A percentile compares a stretch with the other conserved stretches of the same genome.
Conservation (phyloP, 2,113 vertebrate genomes). For the Cranoglanis bouderius region DNA sequence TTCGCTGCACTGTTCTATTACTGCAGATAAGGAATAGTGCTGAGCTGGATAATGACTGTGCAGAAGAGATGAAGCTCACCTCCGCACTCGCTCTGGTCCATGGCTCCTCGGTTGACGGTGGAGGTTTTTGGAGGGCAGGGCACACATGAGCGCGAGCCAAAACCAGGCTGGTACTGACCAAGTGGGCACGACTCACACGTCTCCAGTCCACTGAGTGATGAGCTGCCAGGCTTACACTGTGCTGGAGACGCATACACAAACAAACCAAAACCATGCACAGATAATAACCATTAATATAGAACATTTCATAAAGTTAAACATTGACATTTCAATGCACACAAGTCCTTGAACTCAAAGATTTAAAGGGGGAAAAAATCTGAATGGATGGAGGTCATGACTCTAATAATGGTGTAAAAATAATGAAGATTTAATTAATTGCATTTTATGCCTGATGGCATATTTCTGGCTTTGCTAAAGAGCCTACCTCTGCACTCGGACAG, state of each 20-base stretch:
- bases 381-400: neutral
- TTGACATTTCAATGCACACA: neutral
- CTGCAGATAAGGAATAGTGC: neutral
- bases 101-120: conserved; percentile 89
- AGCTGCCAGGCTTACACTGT: conserved; percentile 92
- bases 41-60: neutral
- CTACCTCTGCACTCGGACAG: conserved; percentile 89
- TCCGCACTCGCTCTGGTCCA: conserved; percentile 87
- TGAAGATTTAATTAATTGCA: neutral
- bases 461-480: neutral
- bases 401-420: neutral
- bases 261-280: conserved; percentile 11
- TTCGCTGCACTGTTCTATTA: neutral
- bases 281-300: neutral
- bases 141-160: conserved; percentile 82
- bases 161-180: conserved; percentile 85
- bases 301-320: neutral
- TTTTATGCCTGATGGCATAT: neutral
- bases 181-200: conserved; percentile 93
- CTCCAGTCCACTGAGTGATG: conserved; percentile 90
- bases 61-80: conserved; percentile 70
- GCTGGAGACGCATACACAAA: conserved; percentile 69
- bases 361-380: neutral
- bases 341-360: neutral
- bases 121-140: conserved; percentile 83